Evolutionary conservation across 2,113 vertebrate species (phyloP).

Genomic region (Ailuropoda melanoleuca): DNA sequence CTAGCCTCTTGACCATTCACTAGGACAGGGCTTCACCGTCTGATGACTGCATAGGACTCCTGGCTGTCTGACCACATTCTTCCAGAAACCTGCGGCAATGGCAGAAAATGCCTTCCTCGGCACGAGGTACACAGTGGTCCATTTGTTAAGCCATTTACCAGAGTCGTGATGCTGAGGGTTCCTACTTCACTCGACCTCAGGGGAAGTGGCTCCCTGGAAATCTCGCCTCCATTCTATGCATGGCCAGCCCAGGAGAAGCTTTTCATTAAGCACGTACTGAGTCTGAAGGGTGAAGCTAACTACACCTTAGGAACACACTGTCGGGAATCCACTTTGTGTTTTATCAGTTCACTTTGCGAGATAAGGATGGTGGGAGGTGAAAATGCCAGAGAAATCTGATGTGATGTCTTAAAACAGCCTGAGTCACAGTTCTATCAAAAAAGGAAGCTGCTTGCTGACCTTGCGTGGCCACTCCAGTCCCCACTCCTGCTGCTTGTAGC

Average conservation of each 20-base stretch:
- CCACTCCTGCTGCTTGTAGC: neutral
- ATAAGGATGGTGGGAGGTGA: slow-evolving; percentile 5
- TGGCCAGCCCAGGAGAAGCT: neutral
- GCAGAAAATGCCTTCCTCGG: neutral
- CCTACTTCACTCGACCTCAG: neutral
- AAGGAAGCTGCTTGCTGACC: neutral
- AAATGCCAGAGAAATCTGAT: neutral
- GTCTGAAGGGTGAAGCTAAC: neutral
- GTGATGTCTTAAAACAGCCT: neutral
- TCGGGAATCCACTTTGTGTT: neutral
- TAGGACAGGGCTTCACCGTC: neutral
- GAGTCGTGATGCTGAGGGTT: neutral
- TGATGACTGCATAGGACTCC: neutral
- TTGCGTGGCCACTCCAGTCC: neutral
- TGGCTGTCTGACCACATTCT: neutral
- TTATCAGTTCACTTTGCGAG: neutral
- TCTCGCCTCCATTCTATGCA: neutral
- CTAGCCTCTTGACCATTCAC: neutral
- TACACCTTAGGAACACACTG: neutral
- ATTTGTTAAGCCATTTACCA: neutral
- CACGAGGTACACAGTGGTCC: neutral
- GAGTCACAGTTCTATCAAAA: neutral
- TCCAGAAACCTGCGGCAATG: slow-evolving; percentile 7
- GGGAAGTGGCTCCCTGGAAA: neutral
- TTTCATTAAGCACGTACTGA: neutral